phyloP scores from a whole-genome alignment of 2,113 vertebrate genomes.

The Zapornia atra region DNA sequence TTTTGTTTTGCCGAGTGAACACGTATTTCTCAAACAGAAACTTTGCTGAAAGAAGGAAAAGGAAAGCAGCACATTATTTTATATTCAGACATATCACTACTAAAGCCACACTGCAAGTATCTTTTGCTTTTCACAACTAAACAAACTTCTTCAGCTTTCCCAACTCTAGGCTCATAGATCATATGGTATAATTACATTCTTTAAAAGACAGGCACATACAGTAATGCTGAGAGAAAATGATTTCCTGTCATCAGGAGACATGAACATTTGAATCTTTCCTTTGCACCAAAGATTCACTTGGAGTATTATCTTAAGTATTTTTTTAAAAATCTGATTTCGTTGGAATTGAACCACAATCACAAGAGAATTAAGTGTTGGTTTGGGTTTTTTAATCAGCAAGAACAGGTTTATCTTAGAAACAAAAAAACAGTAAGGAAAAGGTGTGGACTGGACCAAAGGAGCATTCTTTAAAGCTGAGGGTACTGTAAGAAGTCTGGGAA shows the following conservation, averaged over 20 bases:
- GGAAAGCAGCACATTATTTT: background rate
- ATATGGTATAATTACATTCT: background rate
- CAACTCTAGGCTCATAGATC: background rate
- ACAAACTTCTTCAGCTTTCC: background rate
- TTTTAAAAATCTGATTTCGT: background rate
- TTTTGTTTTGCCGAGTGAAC: constrained; percentile 26
- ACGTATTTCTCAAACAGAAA: background rate
- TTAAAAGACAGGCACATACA: background rate
- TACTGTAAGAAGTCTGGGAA: background rate
- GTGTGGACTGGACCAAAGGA: background rate
- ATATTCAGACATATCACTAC: background rate
- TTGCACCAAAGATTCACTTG: background rate
- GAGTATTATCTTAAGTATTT: background rate
- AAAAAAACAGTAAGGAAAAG: background rate
- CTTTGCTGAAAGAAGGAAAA: constrained; percentile 52
- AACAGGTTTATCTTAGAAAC: background rate
- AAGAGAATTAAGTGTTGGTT: background rate
- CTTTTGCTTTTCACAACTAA: background rate
- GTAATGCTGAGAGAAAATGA: background rate
- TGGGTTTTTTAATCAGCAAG: background rate
- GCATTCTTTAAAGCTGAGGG: background rate
- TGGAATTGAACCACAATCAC: background rate
- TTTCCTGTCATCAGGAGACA: background rate
- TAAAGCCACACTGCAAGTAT: background rate
- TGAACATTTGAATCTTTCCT: background rate